Percentiles rank a stretch among this genome's conserved stretches.
phyloP scores from a whole-genome alignment of 2,797 vertebrate genomes.

The Sphenodon punctatus region DNA sequence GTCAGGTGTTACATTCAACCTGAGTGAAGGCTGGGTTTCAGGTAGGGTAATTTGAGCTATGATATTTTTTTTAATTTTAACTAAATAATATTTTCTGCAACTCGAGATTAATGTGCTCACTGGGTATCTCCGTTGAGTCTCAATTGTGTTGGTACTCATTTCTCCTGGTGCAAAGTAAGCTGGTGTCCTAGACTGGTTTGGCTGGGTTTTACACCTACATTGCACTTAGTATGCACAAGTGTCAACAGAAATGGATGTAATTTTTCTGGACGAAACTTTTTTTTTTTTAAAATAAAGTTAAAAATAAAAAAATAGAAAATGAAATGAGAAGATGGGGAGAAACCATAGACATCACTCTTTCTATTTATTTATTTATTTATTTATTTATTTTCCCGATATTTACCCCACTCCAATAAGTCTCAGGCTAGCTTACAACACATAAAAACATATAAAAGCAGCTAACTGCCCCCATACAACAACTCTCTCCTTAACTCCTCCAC shows the following conservation, averaged over 20 bases:
- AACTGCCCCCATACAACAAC: too few species aligned
- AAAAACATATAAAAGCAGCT: too few species aligned
- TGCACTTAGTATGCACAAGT: background rate
- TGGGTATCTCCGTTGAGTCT: background rate
- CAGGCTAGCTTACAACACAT: too few species aligned
- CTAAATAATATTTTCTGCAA: slow-evolving; percentile 19
- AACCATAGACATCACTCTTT: too few species aligned
- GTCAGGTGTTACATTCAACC: slow-evolving; percentile 14
- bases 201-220: background rate
- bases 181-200: background rate
- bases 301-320: background rate
- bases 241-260: background rate
- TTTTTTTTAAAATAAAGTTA: background rate
- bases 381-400: too few species aligned
- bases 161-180: background rate
- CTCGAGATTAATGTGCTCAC: background rate
- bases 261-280: background rate
- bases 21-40: slow-evolving; percentile 16
- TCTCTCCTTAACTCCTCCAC: too few species aligned
- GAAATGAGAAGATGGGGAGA: too few species aligned
- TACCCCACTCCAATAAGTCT: too few species aligned
- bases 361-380: too few species aligned
- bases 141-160: background rate
- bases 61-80: slow-evolving; percentile 15
- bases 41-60: slow-evolving; percentile 1